Base-by-base conservation (phyloP, 2,113 vertebrate species). In the Uria aalge region DNA sequence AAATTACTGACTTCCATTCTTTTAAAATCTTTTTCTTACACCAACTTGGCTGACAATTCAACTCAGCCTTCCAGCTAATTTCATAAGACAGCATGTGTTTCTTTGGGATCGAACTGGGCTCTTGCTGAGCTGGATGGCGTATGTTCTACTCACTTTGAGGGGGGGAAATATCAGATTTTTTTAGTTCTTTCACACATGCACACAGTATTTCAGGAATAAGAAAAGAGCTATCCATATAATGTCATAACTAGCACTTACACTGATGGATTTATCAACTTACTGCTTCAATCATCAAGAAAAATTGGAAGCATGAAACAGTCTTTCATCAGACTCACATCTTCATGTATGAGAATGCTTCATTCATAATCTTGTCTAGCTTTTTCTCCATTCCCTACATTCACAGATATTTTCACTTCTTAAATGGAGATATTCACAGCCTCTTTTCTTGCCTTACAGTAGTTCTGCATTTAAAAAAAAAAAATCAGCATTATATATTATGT, bases 111-210 rank as follows among this genome's bases (percentile, higher is more conserved):
- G 1, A 92, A 88, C 60, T 43, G 1, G 11, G 53, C 64, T 83
- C 63, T 89, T 0, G 0, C 67, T 50, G 77, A 96, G 90, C 50
- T 82, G 53, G 40, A 94, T 93, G 85, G 74, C 0, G 0, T 68
- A 78, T 26, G 57, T 85, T 88, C 87, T 62, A 41, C 76, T 85
- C 84, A 66, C 66, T 94, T 43, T 63, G 68, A 50, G 11, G 12
- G 6, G 36, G 62, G 60, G 26, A 72, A 76, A 64, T 53, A 91
- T 16, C 77, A 68, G 12, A 69, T 90, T 38, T 69, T 91, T 90
- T 92, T 82, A 93, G 87, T 27, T 94, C 62, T 90, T 94, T 96
- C 67, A 90, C 90, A 93, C 71, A 88, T 62, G 88, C 78, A 96
- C 27, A 76, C 50, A 95, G 82, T 74, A 73, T 69, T 93, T 95